phyloP scores from a whole-genome alignment of 2,888 invertebrate species.

The Tenthredo amoena region DNA sequence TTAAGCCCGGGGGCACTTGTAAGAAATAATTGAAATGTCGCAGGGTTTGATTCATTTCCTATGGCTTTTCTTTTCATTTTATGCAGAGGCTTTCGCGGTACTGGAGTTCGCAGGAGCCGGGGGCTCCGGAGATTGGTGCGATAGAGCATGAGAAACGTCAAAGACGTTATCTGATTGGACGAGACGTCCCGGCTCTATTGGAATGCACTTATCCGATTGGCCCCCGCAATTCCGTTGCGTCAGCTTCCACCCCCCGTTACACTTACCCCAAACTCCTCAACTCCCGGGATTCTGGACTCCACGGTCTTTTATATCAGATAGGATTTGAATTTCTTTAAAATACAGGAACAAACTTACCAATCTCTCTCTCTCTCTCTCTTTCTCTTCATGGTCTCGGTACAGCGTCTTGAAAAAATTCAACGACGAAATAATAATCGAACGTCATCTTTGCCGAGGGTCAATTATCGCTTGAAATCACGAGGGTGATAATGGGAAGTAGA shows the following conservation, averaged over 20 bases:
- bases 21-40: slow-evolving; percentile 77
- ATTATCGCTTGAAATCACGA: neutral
- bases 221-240: slow-evolving; percentile 73
- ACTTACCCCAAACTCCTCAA: slow-evolving; percentile 44
- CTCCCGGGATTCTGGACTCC: slow-evolving; percentile 44
- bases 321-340: slow-evolving; percentile 70
- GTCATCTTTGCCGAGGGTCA: slow-evolving; percentile 12
- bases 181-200: slow-evolving; percentile 70
- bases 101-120: slow-evolving; percentile 55
- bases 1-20: slow-evolving; percentile 60
- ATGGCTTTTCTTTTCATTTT: slow-evolving; percentile 73
- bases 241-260: slow-evolving; percentile 65
- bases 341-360: slow-evolving; percentile 54
- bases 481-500: neutral
- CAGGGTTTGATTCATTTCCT: slow-evolving; percentile 76
- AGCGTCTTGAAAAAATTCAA: neutral
- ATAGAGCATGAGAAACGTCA: slow-evolving; percentile 77
- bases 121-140: slow-evolving; percentile 71
- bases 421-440: neutral
- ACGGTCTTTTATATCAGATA: slow-evolving; percentile 70
- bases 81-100: slow-evolving; percentile 62
- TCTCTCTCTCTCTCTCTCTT: neutral
- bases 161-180: slow-evolving; percentile 76
- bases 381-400: neutral
- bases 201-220: slow-evolving; percentile 78